Conservation (phyloP, 2,888 invertebrate genomes). For the Hypsopygia costalis region DNA sequence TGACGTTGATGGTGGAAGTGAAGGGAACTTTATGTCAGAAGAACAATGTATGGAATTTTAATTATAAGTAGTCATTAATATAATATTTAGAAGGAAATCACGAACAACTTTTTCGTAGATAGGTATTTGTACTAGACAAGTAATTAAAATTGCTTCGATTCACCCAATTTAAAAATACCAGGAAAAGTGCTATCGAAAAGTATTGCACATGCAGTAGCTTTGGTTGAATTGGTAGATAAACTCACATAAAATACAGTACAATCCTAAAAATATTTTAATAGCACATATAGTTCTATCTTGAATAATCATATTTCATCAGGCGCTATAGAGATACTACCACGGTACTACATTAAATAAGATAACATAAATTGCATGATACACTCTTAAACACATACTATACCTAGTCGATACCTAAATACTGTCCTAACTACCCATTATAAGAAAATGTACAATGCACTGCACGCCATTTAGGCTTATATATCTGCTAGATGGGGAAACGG, state of each 20-base stretch:
- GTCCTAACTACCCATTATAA: too few species aligned
- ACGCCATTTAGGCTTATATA: too few species aligned
- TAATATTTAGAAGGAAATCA: too few species aligned
- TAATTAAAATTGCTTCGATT: background rate
- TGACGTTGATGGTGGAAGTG: too few species aligned
- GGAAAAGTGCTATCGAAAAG: too few species aligned
- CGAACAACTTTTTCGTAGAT: too few species aligned
- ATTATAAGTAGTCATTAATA: too few species aligned
- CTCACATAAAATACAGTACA: background rate
- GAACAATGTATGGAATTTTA: too few species aligned
- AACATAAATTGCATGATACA: conserved; percentile 16
- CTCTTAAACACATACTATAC: conserved; percentile 21
- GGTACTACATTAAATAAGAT: background rate
- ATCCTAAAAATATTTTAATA: background rate
- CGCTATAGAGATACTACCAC: conserved; percentile 10
- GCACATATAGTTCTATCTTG: conserved; percentile 2
- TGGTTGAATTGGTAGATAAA: background rate
- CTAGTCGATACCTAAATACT: background rate
- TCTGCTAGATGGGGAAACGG: too few species aligned
- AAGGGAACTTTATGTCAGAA: too few species aligned
- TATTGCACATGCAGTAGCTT: background rate
- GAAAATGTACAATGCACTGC: too few species aligned
- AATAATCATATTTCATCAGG: conserved; percentile 16
- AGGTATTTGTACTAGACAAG: too few species aligned
- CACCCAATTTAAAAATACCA: background rate